phyloP scores from a whole-genome alignment of 2,113 vertebrate genomes.

The Macheiramphus alcinus region DNA sequence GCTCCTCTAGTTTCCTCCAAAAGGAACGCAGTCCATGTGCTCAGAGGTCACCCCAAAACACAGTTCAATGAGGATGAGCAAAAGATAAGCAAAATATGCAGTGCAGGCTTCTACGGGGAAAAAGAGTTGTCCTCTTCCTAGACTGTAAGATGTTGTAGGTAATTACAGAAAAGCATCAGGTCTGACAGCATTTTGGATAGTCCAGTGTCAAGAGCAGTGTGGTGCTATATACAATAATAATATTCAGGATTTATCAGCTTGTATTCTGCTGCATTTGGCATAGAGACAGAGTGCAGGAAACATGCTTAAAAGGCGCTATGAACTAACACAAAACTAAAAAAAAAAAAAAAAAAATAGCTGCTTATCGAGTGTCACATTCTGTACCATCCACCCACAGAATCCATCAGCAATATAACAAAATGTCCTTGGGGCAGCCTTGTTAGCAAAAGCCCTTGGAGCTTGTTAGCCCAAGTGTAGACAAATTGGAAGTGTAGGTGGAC shows the following conservation, averaged over 20 bases:
- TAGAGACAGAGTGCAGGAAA: neutral
- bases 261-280: neutral
- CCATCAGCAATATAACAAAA: neutral
- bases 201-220: neutral
- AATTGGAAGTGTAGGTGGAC: neutral
- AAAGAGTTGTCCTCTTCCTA: neutral
- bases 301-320: neutral
- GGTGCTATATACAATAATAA: neutral
- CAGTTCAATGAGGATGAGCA: neutral
- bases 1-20: neutral
- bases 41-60: neutral
- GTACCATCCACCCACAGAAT: neutral
- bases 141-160: neutral
- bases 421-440: neutral
- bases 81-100: neutral
- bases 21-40: neutral
- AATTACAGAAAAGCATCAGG: neutral
- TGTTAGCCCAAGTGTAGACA: neutral
- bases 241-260: neutral
- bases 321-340: neutral
- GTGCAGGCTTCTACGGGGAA: neutral
- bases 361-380: neutral
- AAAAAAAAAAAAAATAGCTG: neutral
- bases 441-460: neutral
- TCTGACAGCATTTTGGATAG: neutral